phyloP scores from a whole-genome alignment of 92 coral and sea anemone genomes.

The Umimayanthus kanabou region DNA sequence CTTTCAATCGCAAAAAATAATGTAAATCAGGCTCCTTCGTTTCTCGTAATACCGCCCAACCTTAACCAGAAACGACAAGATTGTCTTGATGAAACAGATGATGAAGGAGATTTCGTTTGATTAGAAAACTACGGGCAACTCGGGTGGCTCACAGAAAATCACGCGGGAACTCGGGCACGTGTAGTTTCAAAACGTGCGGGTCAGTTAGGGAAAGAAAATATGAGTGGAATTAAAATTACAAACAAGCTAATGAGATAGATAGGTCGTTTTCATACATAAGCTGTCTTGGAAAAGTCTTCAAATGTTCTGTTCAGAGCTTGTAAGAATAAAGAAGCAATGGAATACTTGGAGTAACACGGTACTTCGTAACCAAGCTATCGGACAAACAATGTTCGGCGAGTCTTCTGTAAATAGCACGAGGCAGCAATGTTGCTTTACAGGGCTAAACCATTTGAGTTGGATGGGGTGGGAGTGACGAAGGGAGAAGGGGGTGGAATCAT shows the following conservation, averaged over 20 bases:
- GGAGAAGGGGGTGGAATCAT: too few species aligned
- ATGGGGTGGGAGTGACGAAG: too few species aligned
- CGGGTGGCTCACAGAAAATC: neutral
- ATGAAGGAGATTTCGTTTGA: constrained; percentile 10
- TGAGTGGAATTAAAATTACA: neutral
- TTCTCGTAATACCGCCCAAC: neutral
- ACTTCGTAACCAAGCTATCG: too few species aligned
- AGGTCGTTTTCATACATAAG: neutral
- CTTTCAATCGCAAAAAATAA: neutral
- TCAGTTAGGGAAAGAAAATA: neutral
- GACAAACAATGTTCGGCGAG: too few species aligned
- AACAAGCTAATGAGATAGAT: neutral
- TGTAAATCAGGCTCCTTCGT: neutral
- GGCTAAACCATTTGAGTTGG: too few species aligned
- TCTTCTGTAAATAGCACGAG: too few species aligned
- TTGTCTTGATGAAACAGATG: neutral
- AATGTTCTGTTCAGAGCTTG: too few species aligned
- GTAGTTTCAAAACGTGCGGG: neutral
- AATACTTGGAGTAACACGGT: too few species aligned
- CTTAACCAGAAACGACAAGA: neutral
- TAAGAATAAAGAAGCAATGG: too few species aligned
- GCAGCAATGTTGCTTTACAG: too few species aligned
- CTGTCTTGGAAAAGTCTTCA: neutral
- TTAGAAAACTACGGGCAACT: neutral
- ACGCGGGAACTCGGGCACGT: neutral